Evolutionary conservation across 2,797 vertebrate genomes (phyloP).

Genomic region (Mareca strepera): DNA sequence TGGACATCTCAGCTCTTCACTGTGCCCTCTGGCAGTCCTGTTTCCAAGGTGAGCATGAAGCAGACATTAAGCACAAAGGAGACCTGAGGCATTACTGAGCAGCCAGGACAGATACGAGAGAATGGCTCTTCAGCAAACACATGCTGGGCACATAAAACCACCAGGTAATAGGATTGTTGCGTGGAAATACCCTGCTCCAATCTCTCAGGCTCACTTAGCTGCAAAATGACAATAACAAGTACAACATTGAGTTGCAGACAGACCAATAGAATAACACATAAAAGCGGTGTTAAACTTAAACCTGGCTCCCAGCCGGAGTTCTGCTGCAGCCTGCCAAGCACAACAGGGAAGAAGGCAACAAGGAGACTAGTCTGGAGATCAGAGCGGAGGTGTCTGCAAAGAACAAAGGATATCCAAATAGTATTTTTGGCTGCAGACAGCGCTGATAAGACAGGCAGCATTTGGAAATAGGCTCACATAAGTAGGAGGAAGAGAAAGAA

Average conservation of each 20-base stretch:
- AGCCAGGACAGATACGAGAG: neutral
- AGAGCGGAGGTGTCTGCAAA: slow-evolving; percentile 27
- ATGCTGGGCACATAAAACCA: slow-evolving; percentile 6
- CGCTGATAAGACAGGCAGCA: slow-evolving; percentile 3
- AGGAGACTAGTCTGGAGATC: slow-evolving; percentile 27
- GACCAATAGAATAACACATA: slow-evolving; percentile 4
- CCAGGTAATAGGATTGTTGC: neutral
- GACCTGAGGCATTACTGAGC: neutral
- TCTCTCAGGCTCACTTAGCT: neutral
- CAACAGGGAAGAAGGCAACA: slow-evolving; percentile 12
- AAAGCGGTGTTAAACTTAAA: slow-evolving; percentile 13
- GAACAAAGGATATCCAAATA: slow-evolving; percentile 50
- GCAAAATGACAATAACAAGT: neutral
- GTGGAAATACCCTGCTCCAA: neutral
- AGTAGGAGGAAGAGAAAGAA: slow-evolving; percentile 6
- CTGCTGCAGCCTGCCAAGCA: slow-evolving; percentile 12
- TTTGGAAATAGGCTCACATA: slow-evolving; percentile 3
- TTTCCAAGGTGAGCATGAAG: neutral
- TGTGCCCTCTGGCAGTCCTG: neutral
- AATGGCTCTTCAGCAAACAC: neutral
- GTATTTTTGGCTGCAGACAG: slow-evolving; percentile 7
- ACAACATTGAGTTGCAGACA: neutral
- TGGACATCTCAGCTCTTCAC: neutral
- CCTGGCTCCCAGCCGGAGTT: slow-evolving; percentile 12
- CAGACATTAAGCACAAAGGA: neutral